phyloP scores from a whole-genome alignment of 1,140 invertebrate genomes.

The Papilio helenus region DNA sequence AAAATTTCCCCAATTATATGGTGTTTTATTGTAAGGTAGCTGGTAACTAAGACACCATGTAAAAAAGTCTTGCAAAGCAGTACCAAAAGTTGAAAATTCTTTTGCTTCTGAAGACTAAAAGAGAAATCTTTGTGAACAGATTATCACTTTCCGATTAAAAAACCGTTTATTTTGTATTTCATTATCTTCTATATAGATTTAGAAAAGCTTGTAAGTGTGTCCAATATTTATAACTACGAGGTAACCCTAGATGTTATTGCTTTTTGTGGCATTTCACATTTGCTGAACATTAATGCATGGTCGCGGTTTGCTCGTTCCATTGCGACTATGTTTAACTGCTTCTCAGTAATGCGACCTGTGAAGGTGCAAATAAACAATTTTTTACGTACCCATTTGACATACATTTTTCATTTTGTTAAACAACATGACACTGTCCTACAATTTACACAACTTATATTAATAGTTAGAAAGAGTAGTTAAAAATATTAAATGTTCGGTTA shows the following conservation, averaged over 20 bases:
- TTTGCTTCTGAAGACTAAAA: not conserved
- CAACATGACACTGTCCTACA: not conserved
- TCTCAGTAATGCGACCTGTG: constrained; percentile 61
- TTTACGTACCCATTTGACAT: constrained; percentile 32
- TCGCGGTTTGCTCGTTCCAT: constrained; percentile 61
- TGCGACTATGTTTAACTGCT: constrained; percentile 57
- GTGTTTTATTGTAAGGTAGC: not conserved
- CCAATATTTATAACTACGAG: not conserved
- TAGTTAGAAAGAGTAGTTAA: no score
- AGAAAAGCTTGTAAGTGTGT: not conserved
- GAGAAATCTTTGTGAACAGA: not conserved
- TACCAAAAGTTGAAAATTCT: no score
- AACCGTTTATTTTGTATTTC: not conserved
- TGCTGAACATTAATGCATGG: constrained; percentile 69
- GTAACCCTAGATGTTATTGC: constrained; percentile 52
- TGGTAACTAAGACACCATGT: not conserved
- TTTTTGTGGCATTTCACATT: constrained; percentile 67
- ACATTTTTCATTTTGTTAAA: constrained; percentile 13
- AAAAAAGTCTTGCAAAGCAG: not conserved
- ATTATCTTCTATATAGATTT: not conserved
- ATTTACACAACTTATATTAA: no score
- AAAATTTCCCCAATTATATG: not conserved
- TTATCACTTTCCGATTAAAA: not conserved
- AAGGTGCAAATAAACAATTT: constrained; percentile 52
- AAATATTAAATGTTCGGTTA: no score